Base-by-base conservation (phyloP, 2,888 invertebrate genomes). In the Alloscopus bannaensis region DNA sequence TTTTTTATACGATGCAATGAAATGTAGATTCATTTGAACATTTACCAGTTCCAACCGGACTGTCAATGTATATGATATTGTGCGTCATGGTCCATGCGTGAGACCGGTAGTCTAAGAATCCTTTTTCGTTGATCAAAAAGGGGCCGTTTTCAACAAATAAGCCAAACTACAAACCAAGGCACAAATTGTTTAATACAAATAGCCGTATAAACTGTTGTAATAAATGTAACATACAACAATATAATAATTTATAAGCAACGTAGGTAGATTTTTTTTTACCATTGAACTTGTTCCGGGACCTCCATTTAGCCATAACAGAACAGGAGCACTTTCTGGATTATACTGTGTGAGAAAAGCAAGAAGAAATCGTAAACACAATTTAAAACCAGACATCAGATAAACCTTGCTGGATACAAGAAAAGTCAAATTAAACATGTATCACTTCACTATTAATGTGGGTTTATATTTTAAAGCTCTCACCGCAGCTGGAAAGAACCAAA, bases 401-500 rank as follows among this genome's bases (percentile, higher is more conserved):
- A n/a, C n/a, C n/a, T n/a, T n/a, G n/a, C n/a, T n/a, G n/a, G n/a
- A n/a, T n/a, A n/a, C n/a, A n/a, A n/a, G n/a, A n/a, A n/a, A n/a
- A n/a, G n/a, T n/a, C n/a, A n/a, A n/a, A n/a, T n/a, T n/a, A n/a
- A n/a, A n/a, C n/a, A n/a, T n/a, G n/a, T n/a, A n/a, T n/a, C n/a
- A n/a, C n/a, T n/a, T n/a, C n/a, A n/a, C n/a, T n/a, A 72, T n/a
- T n/a, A n/a, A n/a, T n/a, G n/a, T 18, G 22, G 36, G 24, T 42
- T 18, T 22, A 16, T 31, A n/a, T 55, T 64, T 64, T 42, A 62
- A 69, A 24, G 3, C 1, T 29, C 86, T 86, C 83, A 90, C 90
- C 87, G 92, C 91, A 0, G 95, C 92, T 0, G 95, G 95, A 87
- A 96, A 95, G 87, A 94, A 96, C 96, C 96, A 97, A 88, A 97